These are phyloP conservation scores for Adineta ricciae DNA, from an alignment of 2,888 invertebrate genomes.

Conservation along the genomic window DNA sequence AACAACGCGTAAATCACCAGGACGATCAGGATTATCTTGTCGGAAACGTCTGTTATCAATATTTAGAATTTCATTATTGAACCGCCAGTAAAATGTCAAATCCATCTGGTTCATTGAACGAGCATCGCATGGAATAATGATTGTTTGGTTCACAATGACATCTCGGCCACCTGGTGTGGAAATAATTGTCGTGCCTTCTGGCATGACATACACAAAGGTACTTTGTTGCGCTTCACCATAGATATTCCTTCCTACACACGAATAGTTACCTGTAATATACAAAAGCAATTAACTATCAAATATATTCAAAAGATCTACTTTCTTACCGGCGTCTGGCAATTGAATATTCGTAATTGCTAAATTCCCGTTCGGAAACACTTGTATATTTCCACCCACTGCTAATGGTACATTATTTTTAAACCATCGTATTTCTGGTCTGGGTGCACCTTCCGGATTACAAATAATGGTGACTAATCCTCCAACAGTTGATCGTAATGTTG, in stretches of 20 bases:
- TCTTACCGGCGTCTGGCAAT: conserved; percentile 20
- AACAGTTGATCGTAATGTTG: conserved; percentile 30
- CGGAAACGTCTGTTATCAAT: conserved; percentile 25
- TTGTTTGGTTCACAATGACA: conserved; percentile 28
- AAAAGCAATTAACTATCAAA: too few species aligned
- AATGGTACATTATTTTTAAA: conserved; percentile 27
- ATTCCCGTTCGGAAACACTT: conserved; percentile 29
- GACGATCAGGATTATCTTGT: conserved; percentile 31
- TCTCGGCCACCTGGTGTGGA: conserved; percentile 1
- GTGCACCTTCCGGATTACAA: conserved; percentile 34
- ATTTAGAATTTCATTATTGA: conserved; percentile 26
- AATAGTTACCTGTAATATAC: conserved; percentile 28
- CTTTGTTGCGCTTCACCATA: conserved; percentile 13
- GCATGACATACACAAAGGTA: conserved; percentile 29
- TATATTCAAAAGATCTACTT: too few species aligned
- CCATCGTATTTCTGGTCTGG: conserved; percentile 31
- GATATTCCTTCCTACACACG: conserved; percentile 29
- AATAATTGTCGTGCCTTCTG: conserved; percentile 29
- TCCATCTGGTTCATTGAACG: conserved; percentile 28
- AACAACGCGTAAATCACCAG: conserved; percentile 33
- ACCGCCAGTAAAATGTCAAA: conserved; percentile 33
- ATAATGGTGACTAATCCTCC: conserved; percentile 27
- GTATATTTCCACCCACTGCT: conserved; percentile 15
- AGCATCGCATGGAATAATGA: conserved; percentile 30
- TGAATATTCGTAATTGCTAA: conserved; percentile 28